Percentiles rank a stretch among this genome's conserved stretches.
phyloP scores from a whole-genome alignment of 2,113 vertebrate genomes.

The Neopipo cinnamomea region DNA sequence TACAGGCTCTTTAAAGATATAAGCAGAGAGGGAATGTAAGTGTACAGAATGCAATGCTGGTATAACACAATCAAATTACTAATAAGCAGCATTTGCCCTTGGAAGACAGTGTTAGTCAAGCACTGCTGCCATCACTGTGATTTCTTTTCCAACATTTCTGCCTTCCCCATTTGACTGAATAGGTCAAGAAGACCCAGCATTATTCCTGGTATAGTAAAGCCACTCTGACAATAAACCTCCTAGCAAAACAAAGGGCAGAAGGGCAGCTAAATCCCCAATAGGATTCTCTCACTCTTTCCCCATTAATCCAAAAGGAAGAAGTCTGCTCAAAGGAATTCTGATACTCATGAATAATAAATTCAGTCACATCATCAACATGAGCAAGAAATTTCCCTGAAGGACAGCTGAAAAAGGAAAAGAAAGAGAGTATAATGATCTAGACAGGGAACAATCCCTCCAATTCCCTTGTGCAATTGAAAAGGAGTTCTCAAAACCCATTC shows the following conservation, averaged over 20 bases:
- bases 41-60: not conserved
- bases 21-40: not conserved
- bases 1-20: not conserved
- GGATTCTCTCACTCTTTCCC: not conserved
- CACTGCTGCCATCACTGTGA: not conserved
- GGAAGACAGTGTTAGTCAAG: not conserved
- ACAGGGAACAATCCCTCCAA: not conserved
- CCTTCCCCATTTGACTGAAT: not conserved
- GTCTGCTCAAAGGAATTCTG: constrained; percentile 28
- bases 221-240: not conserved
- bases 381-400: constrained; percentile 16
- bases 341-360: constrained; percentile 54
- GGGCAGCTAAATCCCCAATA: not conserved
- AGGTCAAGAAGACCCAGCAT: not conserved
- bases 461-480: not conserved
- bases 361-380: constrained; percentile 4
- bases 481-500: not conserved
- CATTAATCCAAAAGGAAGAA: constrained; percentile 7
- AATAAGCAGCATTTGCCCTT: not conserved
- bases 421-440: not conserved
- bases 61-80: not conserved
- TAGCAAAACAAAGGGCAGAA: constrained; percentile 26
- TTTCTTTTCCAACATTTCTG: not conserved
- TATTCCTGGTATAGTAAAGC: not conserved
- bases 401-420: not conserved